Conservation (phyloP, 1,140 invertebrate species). For the Asbolus verrucosus region DNA sequence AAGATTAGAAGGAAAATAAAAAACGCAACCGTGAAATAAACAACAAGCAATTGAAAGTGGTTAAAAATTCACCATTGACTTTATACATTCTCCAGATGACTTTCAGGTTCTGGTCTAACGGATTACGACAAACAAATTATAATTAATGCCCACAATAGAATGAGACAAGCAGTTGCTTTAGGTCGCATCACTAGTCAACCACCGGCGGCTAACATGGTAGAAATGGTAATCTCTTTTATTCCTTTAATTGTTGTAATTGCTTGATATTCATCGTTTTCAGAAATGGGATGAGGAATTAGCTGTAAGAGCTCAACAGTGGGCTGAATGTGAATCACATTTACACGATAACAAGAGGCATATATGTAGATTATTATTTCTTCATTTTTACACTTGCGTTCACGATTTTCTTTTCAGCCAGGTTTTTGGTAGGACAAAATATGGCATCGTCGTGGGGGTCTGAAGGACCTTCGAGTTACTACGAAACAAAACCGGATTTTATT, state of each 20-base stretch:
- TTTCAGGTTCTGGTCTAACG: conserved; percentile 75
- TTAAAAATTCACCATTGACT: no score
- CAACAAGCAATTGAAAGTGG: no score
- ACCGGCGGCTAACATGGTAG: conserved; percentile 83
- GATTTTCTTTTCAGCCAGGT: conserved; percentile 68
- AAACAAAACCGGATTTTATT: conserved; percentile 77
- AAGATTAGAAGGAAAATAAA: no score
- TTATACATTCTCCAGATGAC: conserved; percentile 24
- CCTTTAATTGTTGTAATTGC: not conserved
- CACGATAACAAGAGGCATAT: conserved; percentile 75
- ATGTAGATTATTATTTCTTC: no score
- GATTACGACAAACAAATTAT: conserved; percentile 80
- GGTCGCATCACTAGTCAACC: conserved; percentile 82
- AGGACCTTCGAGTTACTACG: conserved; percentile 68
- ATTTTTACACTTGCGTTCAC: no score
- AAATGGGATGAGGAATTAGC: conserved; percentile 91
- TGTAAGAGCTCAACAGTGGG: conserved; percentile 83
- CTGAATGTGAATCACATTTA: conserved; percentile 78
- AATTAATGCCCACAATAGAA: conserved; percentile 81
- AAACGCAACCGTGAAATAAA: no score
- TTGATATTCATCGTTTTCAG: conserved; percentile 65
- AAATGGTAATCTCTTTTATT: conserved; percentile 74
- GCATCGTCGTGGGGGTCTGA: conserved; percentile 83
- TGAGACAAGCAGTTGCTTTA: conserved; percentile 81
- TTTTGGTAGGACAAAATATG: conserved; percentile 88